Percentiles rank a stretch among this genome's conserved stretches.
Evolutionary conservation across 2,113 vertebrate species (phyloP).

Genomic region (Cheirogaleus medius): DNA sequence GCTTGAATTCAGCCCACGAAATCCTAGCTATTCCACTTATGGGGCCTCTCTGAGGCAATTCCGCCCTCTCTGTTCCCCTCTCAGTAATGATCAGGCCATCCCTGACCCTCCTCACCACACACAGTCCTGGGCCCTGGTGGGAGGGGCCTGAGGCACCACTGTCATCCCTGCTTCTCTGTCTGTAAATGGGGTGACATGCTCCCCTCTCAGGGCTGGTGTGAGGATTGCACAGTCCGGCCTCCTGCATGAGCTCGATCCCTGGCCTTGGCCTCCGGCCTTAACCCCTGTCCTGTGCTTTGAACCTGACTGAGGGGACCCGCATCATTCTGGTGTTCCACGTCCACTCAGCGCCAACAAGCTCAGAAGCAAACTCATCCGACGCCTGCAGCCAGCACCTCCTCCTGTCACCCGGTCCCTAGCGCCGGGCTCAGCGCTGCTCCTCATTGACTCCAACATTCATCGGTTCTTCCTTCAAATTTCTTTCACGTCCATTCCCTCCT

Average conservation of each 20-base stretch:
- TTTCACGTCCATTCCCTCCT: neutral
- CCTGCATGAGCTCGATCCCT: too few relatives aligned
- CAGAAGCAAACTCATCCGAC: neutral
- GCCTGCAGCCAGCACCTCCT: neutral
- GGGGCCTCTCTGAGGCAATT: neutral
- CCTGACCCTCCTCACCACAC: too few relatives aligned
- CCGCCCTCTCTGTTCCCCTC: neutral
- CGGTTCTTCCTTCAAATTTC: neutral
- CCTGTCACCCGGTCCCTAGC: neutral
- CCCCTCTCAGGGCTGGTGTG: neutral
- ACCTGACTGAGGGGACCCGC: too few relatives aligned
- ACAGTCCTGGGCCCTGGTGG: neutral
- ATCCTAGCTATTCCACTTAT: accelerated
- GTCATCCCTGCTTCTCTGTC: neutral
- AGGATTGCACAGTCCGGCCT: too few relatives aligned
- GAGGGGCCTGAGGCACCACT: neutral
- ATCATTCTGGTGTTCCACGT: neutral
- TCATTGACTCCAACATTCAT: neutral
- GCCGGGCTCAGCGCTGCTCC: neutral
- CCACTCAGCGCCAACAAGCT: neutral
- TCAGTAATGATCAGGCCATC: neutral
- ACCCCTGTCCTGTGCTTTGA: too few relatives aligned
- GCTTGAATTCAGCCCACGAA: too few relatives aligned
- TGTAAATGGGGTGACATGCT: neutral
- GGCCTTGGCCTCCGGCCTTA: too few relatives aligned